Base-by-base conservation (phyloP, 2,888 invertebrate species). In the Acronicta leporina region DNA sequence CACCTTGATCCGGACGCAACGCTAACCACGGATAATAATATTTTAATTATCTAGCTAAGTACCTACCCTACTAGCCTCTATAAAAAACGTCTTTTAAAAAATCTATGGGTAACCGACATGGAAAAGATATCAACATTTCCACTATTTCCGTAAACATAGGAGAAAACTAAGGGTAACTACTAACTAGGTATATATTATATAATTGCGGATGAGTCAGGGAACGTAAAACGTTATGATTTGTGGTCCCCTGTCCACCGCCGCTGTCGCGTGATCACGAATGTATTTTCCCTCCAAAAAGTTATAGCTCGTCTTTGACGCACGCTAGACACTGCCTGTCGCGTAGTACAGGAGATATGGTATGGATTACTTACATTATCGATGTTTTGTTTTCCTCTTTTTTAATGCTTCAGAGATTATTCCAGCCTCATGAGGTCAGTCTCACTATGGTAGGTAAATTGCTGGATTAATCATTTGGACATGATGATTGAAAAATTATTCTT, bases 281-380 rank as follows among this genome's bases (percentile, higher is more conserved):
- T 80, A 82, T 83, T 87, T 87, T 88, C 88, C 89, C 87, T 88
- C 86, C 87, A 79, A 86, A 75, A 86, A 87, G 75, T 71, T 66
- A 71, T 77, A 82, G 79, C 66, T 70, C 68, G 77, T 78, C 77
- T 78, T 80, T 70, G 68, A 69, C 65, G 68, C 94, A 94, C 92
- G 94, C 86, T 52, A 92, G 93, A 90, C 87, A 94, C 92, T 75
- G 80, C 92, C 94, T 85, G 92, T 85, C 89, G 75, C 92, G 53
- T 86, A 84, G 85, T 69, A 67, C 14, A 59, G 66, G 91, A 88
- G 92, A 53, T 45, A 51, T 64, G 16, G 16, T 6, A 1, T 8
- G 0, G 4, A 14, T 15, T 50, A 50, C 14, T n/a, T 20, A 40
- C 3, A 27, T 27, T 20, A 20, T 20, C 20, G 4, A 3, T 20